Percentiles rank a stretch among this genome's conserved stretches.
Evolutionary conservation across 1,140 invertebrate species (phyloP).

Genomic region (Dendrolimus kikuchii): DNA sequence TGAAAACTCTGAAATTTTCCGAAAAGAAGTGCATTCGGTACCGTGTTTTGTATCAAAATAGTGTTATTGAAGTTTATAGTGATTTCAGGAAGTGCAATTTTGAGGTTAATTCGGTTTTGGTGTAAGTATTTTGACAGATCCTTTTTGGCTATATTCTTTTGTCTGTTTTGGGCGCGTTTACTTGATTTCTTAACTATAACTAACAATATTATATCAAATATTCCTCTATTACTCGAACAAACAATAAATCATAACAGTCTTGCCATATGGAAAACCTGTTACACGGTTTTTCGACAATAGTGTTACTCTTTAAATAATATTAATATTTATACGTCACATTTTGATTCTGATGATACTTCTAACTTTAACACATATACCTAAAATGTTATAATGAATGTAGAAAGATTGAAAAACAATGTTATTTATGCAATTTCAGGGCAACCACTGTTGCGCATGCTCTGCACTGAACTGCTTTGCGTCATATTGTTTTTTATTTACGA

Average conservation of each 20-base stretch:
- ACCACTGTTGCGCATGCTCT: slow-evolving; percentile 33
- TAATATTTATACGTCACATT: too few relatives aligned
- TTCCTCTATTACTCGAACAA: too few relatives aligned
- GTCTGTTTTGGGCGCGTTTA: not conserved
- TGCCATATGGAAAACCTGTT: too few relatives aligned
- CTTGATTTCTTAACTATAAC: too few relatives aligned
- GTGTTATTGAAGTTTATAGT: slow-evolving; percentile 25
- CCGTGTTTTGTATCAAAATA: slow-evolving; percentile 29
- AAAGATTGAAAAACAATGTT: slow-evolving; percentile 12
- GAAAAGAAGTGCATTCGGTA: slow-evolving; percentile 52
- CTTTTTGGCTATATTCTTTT: slow-evolving; percentile 4
- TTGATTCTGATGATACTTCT: too few relatives aligned
- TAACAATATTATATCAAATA: too few relatives aligned
- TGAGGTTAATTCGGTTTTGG: slow-evolving; percentile 24
- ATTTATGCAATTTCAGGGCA: slow-evolving; percentile 31
- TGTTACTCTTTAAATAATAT: too few relatives aligned
- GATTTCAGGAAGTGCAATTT: slow-evolving; percentile 22
- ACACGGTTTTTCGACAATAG: too few relatives aligned
- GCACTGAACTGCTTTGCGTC: slow-evolving; percentile 34
- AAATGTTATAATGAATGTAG: not conserved
- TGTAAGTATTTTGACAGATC: slow-evolving; percentile 45
- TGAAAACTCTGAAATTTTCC: slow-evolving; percentile 48
- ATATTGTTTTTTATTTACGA: slow-evolving; percentile 24
- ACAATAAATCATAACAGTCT: too few relatives aligned
- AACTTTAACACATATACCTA: too few relatives aligned